Base-by-base conservation (phyloP, 2,797 vertebrate species). In the Trematomus bernacchii region DNA sequence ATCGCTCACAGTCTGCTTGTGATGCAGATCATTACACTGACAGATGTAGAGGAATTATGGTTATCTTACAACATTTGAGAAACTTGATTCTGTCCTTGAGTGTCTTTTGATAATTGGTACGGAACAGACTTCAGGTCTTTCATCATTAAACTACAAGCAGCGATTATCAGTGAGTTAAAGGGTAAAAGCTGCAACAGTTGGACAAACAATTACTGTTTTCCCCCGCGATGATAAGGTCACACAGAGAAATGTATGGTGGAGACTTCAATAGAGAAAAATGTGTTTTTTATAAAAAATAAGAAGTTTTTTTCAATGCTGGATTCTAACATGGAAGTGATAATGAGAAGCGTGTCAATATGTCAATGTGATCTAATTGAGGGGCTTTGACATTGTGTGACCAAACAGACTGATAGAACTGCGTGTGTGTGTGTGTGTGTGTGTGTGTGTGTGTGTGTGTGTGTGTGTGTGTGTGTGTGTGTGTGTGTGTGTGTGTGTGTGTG, bases 291-390 rank as follows among this genome's bases (percentile, higher is more conserved):
- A 33, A 27, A 27, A 27, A 27, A 33, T 33, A 8, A 33, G 5
- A 33, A 9, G 33, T 50, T 73, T 47, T 9, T 10, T 16, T n/a
- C 16, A 37, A 58, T 52, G 4, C 47, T 37, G 54, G 52, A 40
- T 50, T 72, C 19, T 19, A 21, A 63, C 59, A 27, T 0, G 6
- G 83, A 40, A 21, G 48, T 3, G 46, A 77, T 80, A 80, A 84
- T 63, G 79, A 85, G 61, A 47, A 16, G 9, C 7, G 7, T 27
- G 78, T 73, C 73, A n/a, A 54, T 47, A 11, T 15, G 63, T 67
- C 50, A 48, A 44, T 10, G 14, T n/a, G 40, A 75, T 37, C 71
- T 71, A 75, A 87, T 83, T 69, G 73, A 68, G 5, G 1, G 0
- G 42, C 47, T 61, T 2, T 40, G 70, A 87, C 83, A 54, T 2